Evolutionary conservation across 1,140 invertebrate species (phyloP), one percentile per base, ranked within the genome.

Genomic region (Venturia canescens): DNA sequence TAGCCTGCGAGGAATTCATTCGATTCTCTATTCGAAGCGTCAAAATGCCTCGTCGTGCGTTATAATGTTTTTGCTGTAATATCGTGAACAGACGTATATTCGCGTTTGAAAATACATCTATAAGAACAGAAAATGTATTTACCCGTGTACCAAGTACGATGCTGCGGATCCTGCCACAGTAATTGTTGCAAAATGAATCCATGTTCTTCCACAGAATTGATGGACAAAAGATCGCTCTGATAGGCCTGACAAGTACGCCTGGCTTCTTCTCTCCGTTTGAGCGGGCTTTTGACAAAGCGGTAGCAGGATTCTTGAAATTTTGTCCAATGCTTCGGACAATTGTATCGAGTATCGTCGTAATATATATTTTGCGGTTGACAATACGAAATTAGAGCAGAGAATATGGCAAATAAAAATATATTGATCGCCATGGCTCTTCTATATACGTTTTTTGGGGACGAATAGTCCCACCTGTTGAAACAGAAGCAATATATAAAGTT

Each of bases 171-270:
- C 83, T 96, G 93, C 86, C 94, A 92, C 84, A 95, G 94, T 7
- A 99, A 91, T 85, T 97, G 94, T 81, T 96, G 93, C 1, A 97
- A 92, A 16, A 98, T 91, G 88, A 98, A 98, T 0, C 95, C 94
- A 93, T 98, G 97, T 88, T 99, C 97, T 78, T 98, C 97, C 4
- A 96, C 90, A 71, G 93, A 95, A 87, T 96, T 96, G 11, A 98
- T 93, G 81, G 95, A 95, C 0, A 96, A 92, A 48, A 99, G 89
- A 87, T 98, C 96, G 21, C 96, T 94, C 85, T 96, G 95, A 89
- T 95, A 97, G 0, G 94, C 94, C 89, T 96, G 94, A 90, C 97
- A 98, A 80, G 96, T 96, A 86, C 93, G 94, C 83, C 94, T 93
- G 4, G 97, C 97, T 85, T 97, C 96, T 79, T 95, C 94, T 86